These are phyloP conservation scores for Zosterops pallidus DNA, from an alignment of 2,113 vertebrate species.

Conservation along the genomic window DNA sequence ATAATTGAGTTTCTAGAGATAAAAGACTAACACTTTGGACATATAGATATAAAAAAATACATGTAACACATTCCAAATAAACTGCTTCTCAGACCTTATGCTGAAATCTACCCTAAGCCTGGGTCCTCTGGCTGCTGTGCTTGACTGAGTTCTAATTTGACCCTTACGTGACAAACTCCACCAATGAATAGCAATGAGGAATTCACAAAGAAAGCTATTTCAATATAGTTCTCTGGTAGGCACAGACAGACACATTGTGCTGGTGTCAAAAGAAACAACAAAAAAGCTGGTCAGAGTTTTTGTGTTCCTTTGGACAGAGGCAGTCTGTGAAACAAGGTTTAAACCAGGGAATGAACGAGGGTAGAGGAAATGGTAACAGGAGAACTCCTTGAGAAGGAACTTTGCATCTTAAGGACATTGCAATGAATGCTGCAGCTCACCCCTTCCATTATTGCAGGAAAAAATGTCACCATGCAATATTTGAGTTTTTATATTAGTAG, in stretches of 20 bases:
- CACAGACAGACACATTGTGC: conserved; percentile 38
- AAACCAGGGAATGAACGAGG: background rate
- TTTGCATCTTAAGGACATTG: background rate
- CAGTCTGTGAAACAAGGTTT: conserved; percentile 38
- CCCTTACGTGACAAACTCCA: conserved; percentile 29
- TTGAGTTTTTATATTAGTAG: background rate
- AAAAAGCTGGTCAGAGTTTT: background rate
- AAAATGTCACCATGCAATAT: background rate
- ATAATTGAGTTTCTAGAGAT: background rate
- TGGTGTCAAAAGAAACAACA: conserved; percentile 54
- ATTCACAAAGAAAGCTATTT: conserved; percentile 45
- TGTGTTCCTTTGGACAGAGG: conserved; percentile 32
- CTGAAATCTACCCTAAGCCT: background rate
- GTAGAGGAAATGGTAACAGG: conserved; percentile 11
- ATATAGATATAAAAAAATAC: background rate
- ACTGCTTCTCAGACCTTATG: background rate
- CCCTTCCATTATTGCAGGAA: background rate
- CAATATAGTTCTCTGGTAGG: conserved; percentile 27
- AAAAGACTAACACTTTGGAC: background rate
- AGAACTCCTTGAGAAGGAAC: conserved; percentile 11
- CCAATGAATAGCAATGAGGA: conserved; percentile 64
- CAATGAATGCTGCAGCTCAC: background rate
- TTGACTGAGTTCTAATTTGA: conserved; percentile 50
- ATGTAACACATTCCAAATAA: background rate
- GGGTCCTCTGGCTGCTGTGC: background rate